These are phyloP conservation scores for Heliconius ethilla DNA, from an alignment of 2,888 invertebrate species.

Conservation along the genomic window DNA sequence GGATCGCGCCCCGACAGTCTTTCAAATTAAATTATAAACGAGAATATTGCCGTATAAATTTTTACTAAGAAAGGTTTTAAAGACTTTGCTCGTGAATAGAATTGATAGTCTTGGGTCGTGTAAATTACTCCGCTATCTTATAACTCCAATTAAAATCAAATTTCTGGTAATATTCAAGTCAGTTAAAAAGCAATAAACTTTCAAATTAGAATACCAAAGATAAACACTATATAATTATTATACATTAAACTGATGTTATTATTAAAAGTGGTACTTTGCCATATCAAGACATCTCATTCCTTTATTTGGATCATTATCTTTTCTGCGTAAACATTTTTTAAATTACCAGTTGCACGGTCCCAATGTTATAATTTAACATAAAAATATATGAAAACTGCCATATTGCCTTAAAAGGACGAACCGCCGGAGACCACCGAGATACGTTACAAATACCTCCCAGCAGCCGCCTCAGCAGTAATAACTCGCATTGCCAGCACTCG, in stretches of 20 bases:
- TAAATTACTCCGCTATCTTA: conserved; percentile 21
- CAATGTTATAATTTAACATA: not conserved
- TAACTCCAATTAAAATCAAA: conserved; percentile 22
- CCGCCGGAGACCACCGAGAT: conserved; percentile 60
- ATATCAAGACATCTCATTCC: not conserved
- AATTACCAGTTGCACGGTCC: not conserved
- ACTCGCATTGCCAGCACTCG: conserved; percentile 52
- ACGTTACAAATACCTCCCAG: conserved; percentile 65
- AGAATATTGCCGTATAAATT: conserved; percentile 22
- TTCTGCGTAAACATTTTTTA: not conserved
- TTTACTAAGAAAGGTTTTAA: conserved; percentile 22
- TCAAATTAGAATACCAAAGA: not conserved
- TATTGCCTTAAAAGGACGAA: conserved; percentile 57
- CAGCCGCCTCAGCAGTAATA: conserved; percentile 60
- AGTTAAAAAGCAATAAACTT: conserved; percentile 22
- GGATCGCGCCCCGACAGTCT: conserved; percentile 11
- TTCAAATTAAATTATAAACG: conserved; percentile 25
- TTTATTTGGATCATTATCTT: not conserved
- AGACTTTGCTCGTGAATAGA: conserved; percentile 17
- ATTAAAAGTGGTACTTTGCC: not conserved
- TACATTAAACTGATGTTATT: not conserved
- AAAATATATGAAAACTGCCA: conserved; percentile 20
- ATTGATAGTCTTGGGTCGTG: conserved; percentile 24
- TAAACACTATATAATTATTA: not conserved
- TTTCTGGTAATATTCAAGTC: conserved; percentile 13